Evolutionary conservation across 2,113 vertebrate genomes (phyloP), one percentile per base, ranked within the genome.

Genomic region (Sigmodon hispidus): DNA sequence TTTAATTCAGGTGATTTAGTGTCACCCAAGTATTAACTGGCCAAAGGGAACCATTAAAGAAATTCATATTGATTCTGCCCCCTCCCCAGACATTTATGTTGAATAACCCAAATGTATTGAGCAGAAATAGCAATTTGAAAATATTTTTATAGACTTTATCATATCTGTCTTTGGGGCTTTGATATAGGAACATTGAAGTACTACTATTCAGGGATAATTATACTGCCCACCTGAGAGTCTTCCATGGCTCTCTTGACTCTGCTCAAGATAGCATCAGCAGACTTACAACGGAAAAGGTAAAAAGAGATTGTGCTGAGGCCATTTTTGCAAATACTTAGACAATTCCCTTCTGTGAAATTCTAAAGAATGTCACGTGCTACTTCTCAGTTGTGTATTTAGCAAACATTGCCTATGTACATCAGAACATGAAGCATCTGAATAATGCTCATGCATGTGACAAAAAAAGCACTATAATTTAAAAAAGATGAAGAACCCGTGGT

Each of bases 101-200:
- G 95, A 95, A 96, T 97, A 96, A 97, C 97, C 92, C 90, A 80
- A 94, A 93, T 96, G 97, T 97, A 95, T 97, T 98, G 94, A 97
- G 77, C 90, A 96, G 97, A 97, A 97, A 97, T 97, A 97, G 77
- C 72, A 94, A 96, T 97, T 97, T 97, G 97, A 97, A 94, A 93
- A 81, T 22, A 96, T 96, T 94, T 97, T 94, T 96, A 90, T 87
- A 96, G 92, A 88, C 67, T 96, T 97, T 96, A 96, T 98, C 93
- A 93, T 97, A 97, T 85, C 77, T 97, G 67, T 96, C 96, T 97
- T 94, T 88, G 75, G 93, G 95, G 73, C 57, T 92, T 94, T 81
- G 72, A 89, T 92, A 93, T 83, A 48, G 61, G 48, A 94, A 89
- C 45, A 85, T 45, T 86, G 34, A 96, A 88, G 43, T 93, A 17